These are phyloP conservation scores for Hephaestus fuliginosus DNA, from an alignment of 2,797 vertebrate genomes.

Conservation along the genomic window DNA sequence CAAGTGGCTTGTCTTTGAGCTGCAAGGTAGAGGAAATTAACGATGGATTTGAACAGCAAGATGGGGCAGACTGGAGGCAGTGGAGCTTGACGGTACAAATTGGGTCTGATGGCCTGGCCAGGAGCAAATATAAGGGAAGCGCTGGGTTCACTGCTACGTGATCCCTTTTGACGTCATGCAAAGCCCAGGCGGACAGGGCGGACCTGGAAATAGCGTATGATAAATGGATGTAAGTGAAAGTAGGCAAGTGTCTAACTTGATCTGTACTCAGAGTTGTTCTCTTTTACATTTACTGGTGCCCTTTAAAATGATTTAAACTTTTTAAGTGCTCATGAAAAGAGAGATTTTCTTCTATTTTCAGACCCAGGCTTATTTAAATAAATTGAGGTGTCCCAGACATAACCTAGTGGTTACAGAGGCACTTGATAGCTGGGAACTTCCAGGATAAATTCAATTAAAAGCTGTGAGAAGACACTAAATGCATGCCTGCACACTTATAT, in stretches of 20 bases:
- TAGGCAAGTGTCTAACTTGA: constrained; percentile 29
- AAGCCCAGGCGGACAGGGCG: neutral
- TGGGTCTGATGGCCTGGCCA: constrained; percentile 62
- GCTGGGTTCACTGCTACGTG: constrained; percentile 48
- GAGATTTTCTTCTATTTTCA: constrained; percentile 10
- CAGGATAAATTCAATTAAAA: constrained; percentile 1
- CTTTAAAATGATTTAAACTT: constrained; percentile 29
- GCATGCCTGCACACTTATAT: constrained; percentile 3
- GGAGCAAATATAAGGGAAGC: constrained; percentile 55
- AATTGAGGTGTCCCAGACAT: constrained; percentile 3
- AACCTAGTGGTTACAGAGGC: constrained; percentile 6
- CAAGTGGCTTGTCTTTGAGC: constrained; percentile 72
- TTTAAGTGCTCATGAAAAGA: constrained; percentile 1
- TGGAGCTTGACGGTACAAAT: constrained; percentile 74
- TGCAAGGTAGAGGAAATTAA: constrained; percentile 69
- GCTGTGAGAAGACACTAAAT: constrained; percentile 2
- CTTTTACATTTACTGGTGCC: neutral
- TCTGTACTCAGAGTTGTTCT: neutral
- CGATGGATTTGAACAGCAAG: constrained; percentile 59
- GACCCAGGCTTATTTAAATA: constrained; percentile 10
- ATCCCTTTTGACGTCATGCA: constrained; percentile 54
- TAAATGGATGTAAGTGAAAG: constrained; percentile 57
- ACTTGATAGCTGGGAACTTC: constrained; percentile 21
- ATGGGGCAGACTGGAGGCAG: constrained; percentile 60
- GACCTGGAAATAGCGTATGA: constrained; percentile 26